Conservation (phyloP, 2,113 vertebrate genomes). For the Microtus richardsoni region DNA sequence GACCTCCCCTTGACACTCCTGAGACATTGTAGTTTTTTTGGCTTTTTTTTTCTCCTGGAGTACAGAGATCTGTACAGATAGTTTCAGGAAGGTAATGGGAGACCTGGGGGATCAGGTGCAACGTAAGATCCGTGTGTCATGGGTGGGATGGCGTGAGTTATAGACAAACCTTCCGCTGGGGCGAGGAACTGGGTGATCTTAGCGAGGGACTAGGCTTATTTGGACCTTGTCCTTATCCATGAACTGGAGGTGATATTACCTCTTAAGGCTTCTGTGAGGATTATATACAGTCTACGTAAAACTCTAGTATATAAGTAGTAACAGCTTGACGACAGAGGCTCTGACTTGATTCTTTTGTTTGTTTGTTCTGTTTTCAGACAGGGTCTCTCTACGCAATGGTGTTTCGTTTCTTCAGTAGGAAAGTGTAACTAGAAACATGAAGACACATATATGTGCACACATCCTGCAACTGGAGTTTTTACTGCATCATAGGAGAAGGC, state of each 20-base stretch:
- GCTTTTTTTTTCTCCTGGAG: neutral
- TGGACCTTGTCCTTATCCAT: neutral
- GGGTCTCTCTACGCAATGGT: neutral
- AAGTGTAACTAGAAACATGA: constrained; percentile 38
- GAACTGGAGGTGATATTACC: constrained; percentile 1
- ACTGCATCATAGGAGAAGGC: neutral
- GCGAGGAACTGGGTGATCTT: neutral
- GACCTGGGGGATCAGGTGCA: neutral
- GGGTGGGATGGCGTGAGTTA: neutral
- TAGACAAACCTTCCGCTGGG: neutral
- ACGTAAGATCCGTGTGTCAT: neutral
- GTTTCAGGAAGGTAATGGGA: neutral
- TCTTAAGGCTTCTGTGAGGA: neutral
- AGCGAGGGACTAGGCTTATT: neutral
- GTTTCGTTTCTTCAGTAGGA: constrained; percentile 51
- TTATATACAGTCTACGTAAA: constrained; percentile 36
- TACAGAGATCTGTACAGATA: constrained; percentile 14
- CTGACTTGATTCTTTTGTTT: constrained; percentile 28
- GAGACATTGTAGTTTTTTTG: neutral
- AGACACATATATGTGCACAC: neutral
- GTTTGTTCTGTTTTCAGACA: neutral
- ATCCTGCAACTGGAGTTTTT: neutral
- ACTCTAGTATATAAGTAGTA: neutral
- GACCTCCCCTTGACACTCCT: neutral
- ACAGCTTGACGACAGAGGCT: neutral